phyloP scores from a whole-genome alignment of 2,797 vertebrate genomes.

The Squalus acanthias region DNA sequence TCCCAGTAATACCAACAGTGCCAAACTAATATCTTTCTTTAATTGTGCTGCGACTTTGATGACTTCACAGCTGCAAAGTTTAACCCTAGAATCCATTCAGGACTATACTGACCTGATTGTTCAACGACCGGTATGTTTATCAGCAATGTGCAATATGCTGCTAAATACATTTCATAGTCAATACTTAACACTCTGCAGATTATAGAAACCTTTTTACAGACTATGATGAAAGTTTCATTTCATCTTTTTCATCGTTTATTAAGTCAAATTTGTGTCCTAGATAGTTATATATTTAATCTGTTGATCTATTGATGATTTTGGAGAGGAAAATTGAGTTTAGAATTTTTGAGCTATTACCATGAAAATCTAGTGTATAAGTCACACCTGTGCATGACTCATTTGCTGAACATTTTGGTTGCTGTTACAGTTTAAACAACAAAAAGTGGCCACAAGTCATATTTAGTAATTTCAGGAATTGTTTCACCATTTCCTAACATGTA shows the following conservation, averaged over 20 bases:
- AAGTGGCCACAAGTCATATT: too few relatives aligned
- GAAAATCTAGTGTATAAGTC: not conserved
- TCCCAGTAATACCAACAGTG: slow-evolving; percentile 53
- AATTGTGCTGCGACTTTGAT: slow-evolving; percentile 70
- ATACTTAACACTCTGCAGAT: not conserved
- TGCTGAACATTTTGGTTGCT: too few relatives aligned
- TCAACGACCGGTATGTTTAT: slow-evolving; percentile 60
- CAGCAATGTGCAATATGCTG: not conserved
- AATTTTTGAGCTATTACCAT: not conserved
- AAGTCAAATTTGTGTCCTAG: not conserved
- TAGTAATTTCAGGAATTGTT: too few relatives aligned
- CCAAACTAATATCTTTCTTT: slow-evolving; percentile 71
- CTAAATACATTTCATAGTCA: not conserved
- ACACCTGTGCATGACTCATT: not conserved
- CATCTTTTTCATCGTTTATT: not conserved
- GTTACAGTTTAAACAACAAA: too few relatives aligned
- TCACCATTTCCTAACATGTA: too few relatives aligned
- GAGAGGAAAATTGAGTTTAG: not conserved
- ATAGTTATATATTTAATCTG: not conserved
- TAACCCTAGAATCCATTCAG: slow-evolving; percentile 66
- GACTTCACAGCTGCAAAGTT: slow-evolving; percentile 72
- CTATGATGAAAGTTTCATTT: not conserved
- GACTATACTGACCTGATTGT: slow-evolving; percentile 75
- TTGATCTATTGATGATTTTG: not conserved
- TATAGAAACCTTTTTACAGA: not conserved